Conservation (phyloP, 2,888 invertebrate species). For the Habrosyne pyritoides region DNA sequence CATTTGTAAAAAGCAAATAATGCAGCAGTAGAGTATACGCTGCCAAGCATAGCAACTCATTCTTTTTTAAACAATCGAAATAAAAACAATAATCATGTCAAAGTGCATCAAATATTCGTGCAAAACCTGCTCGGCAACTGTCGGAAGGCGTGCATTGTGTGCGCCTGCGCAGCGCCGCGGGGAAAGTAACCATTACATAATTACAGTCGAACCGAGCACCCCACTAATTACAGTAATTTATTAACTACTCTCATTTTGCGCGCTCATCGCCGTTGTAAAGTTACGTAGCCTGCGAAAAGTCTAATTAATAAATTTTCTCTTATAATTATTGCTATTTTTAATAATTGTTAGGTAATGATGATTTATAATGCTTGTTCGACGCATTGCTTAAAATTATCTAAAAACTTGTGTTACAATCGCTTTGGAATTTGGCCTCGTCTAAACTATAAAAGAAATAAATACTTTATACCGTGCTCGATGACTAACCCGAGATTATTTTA, state of each 20-base stretch:
- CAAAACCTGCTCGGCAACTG: background rate
- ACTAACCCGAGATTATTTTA: no score
- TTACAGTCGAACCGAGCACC: background rate
- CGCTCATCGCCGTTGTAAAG: slow-evolving; percentile 23
- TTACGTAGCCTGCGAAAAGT: slow-evolving; percentile 32
- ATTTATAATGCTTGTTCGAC: background rate
- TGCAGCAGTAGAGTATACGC: no score
- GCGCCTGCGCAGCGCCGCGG: background rate
- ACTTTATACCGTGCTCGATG: no score
- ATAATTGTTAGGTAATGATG: background rate
- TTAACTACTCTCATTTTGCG: slow-evolving; percentile 32
- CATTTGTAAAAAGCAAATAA: no score
- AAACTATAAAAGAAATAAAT: no score
- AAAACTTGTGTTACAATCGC: background rate
- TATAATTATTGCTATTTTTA: slow-evolving; percentile 1
- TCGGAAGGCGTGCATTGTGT: slow-evolving; percentile 1
- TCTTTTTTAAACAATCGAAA: background rate
- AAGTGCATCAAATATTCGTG: background rate
- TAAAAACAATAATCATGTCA: background rate
- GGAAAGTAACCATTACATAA: slow-evolving; percentile 3
- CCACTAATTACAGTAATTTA: slow-evolving; percentile 36
- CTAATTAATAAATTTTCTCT: slow-evolving; percentile 1
- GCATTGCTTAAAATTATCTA: background rate
- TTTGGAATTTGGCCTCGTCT: background rate
- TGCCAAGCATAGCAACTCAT: no score